Evolutionary conservation across 2,797 vertebrate species (phyloP), one percentile per base, ranked within the genome.

Genomic region (Labroides dimidiatus): DNA sequence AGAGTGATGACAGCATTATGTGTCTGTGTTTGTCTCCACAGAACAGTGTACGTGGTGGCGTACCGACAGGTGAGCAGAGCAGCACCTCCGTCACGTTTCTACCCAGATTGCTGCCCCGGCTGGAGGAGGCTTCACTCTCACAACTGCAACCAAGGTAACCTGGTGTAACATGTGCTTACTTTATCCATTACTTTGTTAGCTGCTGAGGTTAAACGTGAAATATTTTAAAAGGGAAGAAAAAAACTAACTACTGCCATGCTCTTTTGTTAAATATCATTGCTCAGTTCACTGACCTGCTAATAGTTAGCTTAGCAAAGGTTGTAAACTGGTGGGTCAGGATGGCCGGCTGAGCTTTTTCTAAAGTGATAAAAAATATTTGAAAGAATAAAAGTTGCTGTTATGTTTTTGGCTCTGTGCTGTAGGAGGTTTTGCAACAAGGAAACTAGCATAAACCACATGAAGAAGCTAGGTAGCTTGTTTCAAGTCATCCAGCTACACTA

Each of bases 21-120:
- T 13, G 16, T 48, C 6, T 52, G 15, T 33, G 15, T 16, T 14
- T 75, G 39, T 76, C 72, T 37, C 87, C 14, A 7, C 73, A 99
- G 97, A 84, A 99, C 96, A 1, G 86, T 93, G 73, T 99, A 99
- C 72, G 93, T 66, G 21, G 93, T 95, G 1, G 92, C 93, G 24
- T 97, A 96, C 87, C 89, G 95, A 58, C 93, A 92, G 84, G 93
- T 87, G 36, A 93, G 85, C 50, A 90, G 78, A 86, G 53, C 54
- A 0, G 69, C 55, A 2, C 69, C 84, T 5, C 33, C 68, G 17
- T 30, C 86, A 0, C 82, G 70, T 2, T 64, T 86, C 20, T 88
- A 93, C 1, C 63, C 90, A 65, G 80, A 94, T 0, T 99, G 97
- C 90, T 97, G 96, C 68, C 96, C 96, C 0, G 96, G 96, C 30